Evolutionary conservation across 2,888 invertebrate species (phyloP).

Genomic region (Ypsolopha scabrella): DNA sequence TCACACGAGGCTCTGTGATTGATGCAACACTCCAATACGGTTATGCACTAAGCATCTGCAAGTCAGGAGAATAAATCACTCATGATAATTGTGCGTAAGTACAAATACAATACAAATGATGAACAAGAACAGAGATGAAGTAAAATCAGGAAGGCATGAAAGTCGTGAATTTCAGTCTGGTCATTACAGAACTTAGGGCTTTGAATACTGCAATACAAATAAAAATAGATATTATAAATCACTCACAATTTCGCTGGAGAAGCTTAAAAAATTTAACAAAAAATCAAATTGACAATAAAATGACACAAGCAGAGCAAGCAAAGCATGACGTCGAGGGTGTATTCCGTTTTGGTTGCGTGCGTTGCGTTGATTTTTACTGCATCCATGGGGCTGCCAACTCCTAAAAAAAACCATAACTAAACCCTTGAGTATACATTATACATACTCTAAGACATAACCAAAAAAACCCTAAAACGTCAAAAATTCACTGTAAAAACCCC

Average conservation of each 20-base stretch:
- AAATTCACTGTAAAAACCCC: too few species aligned
- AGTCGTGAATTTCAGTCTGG: background rate
- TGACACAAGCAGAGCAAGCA: too few species aligned
- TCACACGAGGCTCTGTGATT: constrained; percentile 16
- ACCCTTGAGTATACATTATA: too few species aligned
- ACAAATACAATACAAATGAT: constrained; percentile 50
- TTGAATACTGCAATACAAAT: background rate
- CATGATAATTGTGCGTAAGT: constrained; percentile 12
- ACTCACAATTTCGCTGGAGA: background rate
- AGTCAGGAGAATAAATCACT: constrained; percentile 17
- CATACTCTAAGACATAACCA: too few species aligned
- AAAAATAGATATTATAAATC: background rate
- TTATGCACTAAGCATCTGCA: constrained; percentile 37
- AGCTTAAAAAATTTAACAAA: background rate
- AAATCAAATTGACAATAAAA: background rate
- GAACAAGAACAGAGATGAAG: constrained; percentile 16
- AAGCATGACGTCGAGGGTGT: too few species aligned
- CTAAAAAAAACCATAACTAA: too few species aligned
- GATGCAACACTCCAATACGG: constrained; percentile 12
- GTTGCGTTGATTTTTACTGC: too few species aligned
- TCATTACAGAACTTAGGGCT: background rate
- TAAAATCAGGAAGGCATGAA: background rate
- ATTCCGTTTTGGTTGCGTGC: too few species aligned
- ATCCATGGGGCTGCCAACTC: too few species aligned
- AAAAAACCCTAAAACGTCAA: too few species aligned